Evolutionary conservation across 2,888 invertebrate genomes (phyloP), one percentile per base, ranked within the genome.

Genomic region (Drosophila subsilvestris): DNA sequence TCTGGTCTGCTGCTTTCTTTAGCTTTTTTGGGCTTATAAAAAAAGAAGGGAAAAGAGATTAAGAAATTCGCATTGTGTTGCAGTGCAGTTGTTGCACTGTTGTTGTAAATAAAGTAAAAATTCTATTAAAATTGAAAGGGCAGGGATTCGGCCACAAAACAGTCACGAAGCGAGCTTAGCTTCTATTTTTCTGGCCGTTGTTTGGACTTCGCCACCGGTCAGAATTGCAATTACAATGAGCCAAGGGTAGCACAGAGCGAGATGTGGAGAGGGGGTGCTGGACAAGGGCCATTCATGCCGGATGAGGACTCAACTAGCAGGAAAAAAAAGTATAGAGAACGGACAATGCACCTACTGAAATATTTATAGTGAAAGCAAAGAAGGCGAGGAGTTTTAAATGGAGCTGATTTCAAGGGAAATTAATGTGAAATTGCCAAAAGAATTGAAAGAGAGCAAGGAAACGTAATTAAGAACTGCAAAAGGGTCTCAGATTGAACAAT

Each of bases 41-140:
- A 29, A 17, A 20, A 44, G 29, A 29, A 17, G 4, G 12, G 1
- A 50, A 47, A 57, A 25, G 9, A 1, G 22, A 22, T 18, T 43
- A 10, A 32, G 9, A 44, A 44, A 29, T n/a, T 50, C 20, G 25
- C 25, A 22, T 45, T 44, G 25, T 53, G 43, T 25, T 37, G 9
- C 17, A 14, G 18, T 61, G 10, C 25, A 32, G 42, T 51, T 66
- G 44, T 60, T 69, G 58, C 17, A 63, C 49, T 63, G n/a, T n/a
- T n/a, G n/a, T n/a, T 62, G 69, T 58, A 76, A 86, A 79, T 77
- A 76, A 66, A 54, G 42, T 43, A 63, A 63, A 70, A 82, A 79
- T 79, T 76, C 70, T 65, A 79, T 88, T 74, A 79, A 76, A 81
- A 66, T 69, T 72, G 79, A 71, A 72, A 82, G 79, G 67, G 69